Conservation (phyloP, 2,797 vertebrate species). For the Zalophus californianus region DNA sequence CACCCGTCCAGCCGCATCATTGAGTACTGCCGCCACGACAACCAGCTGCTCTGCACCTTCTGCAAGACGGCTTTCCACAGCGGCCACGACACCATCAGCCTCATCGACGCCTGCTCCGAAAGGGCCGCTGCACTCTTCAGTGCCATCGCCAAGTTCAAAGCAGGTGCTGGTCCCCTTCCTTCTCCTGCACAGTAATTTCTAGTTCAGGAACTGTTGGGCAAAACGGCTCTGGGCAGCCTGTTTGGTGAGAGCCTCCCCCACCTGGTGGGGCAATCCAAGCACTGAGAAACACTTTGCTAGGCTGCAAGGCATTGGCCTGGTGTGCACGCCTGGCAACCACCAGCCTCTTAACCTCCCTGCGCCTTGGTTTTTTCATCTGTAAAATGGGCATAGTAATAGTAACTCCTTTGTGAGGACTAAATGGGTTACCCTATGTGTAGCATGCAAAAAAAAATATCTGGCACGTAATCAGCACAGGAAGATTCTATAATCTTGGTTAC, state of each 20-base stretch:
- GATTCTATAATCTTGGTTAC: neutral
- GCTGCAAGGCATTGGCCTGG: neutral
- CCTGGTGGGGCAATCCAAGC: neutral
- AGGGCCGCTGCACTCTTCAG: constrained; percentile 81
- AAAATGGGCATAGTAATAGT: neutral
- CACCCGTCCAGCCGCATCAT: constrained; percentile 80
- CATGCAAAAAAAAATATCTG: neutral
- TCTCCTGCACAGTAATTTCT: neutral
- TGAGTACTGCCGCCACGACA: constrained; percentile 83
- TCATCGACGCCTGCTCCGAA: constrained; percentile 75
- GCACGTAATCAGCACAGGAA: neutral
- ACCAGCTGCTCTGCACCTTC: constrained; percentile 80
- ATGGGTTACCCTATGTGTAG: neutral
- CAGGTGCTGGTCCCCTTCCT: constrained; percentile 70
- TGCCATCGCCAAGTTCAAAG: constrained; percentile 85
- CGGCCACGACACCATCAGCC: constrained; percentile 76
- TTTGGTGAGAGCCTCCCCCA: neutral
- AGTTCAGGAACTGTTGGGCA: neutral
- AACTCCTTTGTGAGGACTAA: neutral
- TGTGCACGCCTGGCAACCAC: neutral
- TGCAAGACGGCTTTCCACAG: constrained; percentile 81
- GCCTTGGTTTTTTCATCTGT: constrained; percentile 40
- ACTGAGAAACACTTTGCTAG: neutral
- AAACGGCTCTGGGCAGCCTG: neutral
- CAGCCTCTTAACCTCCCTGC: neutral